These are phyloP conservation scores for Hylaeus volcanicus DNA, from an alignment of 1,140 invertebrate species.

Conservation along the genomic window DNA sequence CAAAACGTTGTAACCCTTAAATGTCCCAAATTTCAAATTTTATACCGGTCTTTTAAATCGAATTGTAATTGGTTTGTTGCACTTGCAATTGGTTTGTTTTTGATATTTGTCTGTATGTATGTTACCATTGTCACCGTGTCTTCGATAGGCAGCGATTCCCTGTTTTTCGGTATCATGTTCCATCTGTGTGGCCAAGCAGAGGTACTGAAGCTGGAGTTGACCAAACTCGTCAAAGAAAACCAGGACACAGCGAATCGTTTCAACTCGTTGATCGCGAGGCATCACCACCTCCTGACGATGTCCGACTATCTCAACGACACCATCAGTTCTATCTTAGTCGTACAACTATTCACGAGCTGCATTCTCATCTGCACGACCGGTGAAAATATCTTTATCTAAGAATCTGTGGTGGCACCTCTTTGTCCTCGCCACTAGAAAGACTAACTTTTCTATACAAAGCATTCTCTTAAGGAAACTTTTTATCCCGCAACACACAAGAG, in stretches of 20 bases:
- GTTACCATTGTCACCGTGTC: not conserved
- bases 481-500: no score
- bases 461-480: no score
- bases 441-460: no score
- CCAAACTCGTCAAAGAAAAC: not conserved
- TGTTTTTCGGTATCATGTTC: conserved; percentile 47
- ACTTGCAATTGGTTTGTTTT: no score
- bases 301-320: conserved; percentile 19
- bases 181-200: conserved; percentile 53
- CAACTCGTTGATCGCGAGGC: not conserved
- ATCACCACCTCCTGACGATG: conserved; percentile 26
- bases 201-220: conserved; percentile 33
- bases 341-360: conserved; percentile 48
- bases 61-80: no score
- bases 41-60: no score
- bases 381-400: conserved; percentile 1
- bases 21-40: no score
- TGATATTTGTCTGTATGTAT: not conserved
- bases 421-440: no score
- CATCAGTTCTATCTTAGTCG: conserved; percentile 22
- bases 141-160: conserved; percentile 38
- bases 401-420: no score
- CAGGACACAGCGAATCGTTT: not conserved
- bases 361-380: conserved; percentile 41
- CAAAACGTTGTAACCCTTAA: no score